Evolutionary conservation across 2,113 vertebrate species (phyloP), one percentile per base, ranked within the genome.

Genomic region (Dromiciops gliroides): DNA sequence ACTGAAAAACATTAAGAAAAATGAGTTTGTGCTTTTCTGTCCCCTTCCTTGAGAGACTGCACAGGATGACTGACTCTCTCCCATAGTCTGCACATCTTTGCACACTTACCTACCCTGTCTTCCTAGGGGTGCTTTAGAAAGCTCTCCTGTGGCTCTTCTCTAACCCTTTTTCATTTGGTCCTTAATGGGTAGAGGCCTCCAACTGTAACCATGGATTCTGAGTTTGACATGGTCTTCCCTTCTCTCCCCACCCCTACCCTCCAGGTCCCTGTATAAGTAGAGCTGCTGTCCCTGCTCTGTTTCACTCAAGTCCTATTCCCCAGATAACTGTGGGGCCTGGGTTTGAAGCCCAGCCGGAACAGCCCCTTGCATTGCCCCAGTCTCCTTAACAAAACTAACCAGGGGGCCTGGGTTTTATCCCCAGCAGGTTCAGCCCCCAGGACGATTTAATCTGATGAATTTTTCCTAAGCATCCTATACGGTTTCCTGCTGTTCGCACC

Each of bases 101-200:
- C 94, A 97, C 96, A 94, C 89, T 94, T 7, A 47, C 94, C 90
- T 95, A 47, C 95, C 90, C 96, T 50, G 97, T 98, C 97, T 98
- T 97, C 98, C 98, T 89, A n/a, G 91, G 88, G 93, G 67, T 95
- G 31, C 49, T 95, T 97, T 95, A 95, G 95, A 94, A 95, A 96
- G 96, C 97, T 93, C 95, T 94, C 96, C 94, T 92, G 93, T 94
- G 48, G 48, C 92, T 89, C 92, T 89, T 91, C 51, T 53, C 53
- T 48, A 44, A 89, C 93, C 88, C 22, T 0, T n/a, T 67, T 92
- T 93, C 50, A 92, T 91, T 94, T 89, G 90, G 12, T 93, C 49
- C 89, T 90, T 89, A 49, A 3, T 60, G 95, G 75, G 51, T 89
- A 50, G 91, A 92, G 91, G 51, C 31, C 51, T 50, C 56, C 89